These are phyloP conservation scores for Macroramphosus scolopax DNA, from an alignment of 2,797 vertebrate species.

Conservation along the genomic window DNA sequence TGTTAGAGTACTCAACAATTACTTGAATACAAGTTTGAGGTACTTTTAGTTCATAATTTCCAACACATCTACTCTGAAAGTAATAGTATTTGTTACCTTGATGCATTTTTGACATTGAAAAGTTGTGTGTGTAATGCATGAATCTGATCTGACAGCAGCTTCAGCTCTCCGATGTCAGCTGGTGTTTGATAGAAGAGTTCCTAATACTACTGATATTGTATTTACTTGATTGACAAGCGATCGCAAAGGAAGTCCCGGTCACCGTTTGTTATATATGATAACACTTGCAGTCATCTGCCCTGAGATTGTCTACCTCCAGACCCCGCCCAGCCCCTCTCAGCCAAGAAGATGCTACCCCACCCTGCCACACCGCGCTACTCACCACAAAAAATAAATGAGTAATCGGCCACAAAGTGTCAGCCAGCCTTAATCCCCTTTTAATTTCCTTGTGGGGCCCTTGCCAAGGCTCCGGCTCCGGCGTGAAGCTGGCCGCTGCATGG, in stretches of 20 bases:
- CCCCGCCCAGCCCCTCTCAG: conserved; percentile 38
- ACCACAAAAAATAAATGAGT: conserved; percentile 73
- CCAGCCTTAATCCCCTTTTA: conserved; percentile 89
- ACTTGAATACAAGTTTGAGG: background rate
- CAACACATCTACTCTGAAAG: too few species aligned
- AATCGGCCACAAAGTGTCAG: conserved; percentile 80
- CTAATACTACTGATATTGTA: too few species aligned
- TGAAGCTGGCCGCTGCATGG: conserved; percentile 80
- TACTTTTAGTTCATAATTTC: too few species aligned
- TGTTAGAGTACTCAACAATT: conserved; percentile 4
- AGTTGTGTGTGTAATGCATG: too few species aligned
- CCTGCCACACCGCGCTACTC: conserved; percentile 30
- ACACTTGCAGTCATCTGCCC: conserved; percentile 4
- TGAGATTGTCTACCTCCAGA: conserved; percentile 14
- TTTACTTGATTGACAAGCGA: too few species aligned
- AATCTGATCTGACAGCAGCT: too few species aligned
- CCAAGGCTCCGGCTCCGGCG: conserved; percentile 78
- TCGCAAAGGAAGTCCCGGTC: too few species aligned
- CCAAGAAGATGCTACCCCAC: conserved; percentile 56
- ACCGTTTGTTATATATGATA: conserved; percentile 15
- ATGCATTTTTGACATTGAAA: too few species aligned
- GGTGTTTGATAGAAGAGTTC: too few species aligned
- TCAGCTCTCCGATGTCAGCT: too few species aligned
- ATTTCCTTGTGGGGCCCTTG: conserved; percentile 97
- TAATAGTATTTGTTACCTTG: too few species aligned